Conservation (phyloP, 1,140 invertebrate species). For the Drosophila tani region DNA sequence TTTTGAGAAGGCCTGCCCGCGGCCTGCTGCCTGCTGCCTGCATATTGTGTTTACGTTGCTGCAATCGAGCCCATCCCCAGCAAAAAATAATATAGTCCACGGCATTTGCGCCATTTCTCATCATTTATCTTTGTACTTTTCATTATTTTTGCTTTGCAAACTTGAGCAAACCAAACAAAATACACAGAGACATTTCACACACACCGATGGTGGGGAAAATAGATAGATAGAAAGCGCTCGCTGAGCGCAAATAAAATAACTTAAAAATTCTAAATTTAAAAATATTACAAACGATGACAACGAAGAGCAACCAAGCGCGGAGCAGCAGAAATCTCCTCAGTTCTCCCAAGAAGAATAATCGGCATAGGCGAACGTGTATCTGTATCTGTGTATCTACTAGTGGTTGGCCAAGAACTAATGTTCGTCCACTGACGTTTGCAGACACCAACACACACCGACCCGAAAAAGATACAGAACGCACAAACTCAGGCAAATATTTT, state of each 20-base stretch:
- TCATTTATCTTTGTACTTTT: neutral
- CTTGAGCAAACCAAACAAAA: constrained; percentile 72
- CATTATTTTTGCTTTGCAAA: constrained; percentile 50
- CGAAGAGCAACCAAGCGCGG: constrained; percentile 69
- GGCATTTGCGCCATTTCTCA: constrained; percentile 67
- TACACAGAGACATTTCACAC: constrained; percentile 39
- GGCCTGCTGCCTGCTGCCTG: constrained; percentile 27
- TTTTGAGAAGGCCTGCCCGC: constrained; percentile 31
- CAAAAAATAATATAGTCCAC: constrained; percentile 51
- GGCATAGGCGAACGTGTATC: constrained; percentile 34
- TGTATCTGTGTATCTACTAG: constrained; percentile 55
- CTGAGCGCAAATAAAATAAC: constrained; percentile 77
- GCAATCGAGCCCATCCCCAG: constrained; percentile 58
- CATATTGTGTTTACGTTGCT: constrained; percentile 80
- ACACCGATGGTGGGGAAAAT: constrained; percentile 16
- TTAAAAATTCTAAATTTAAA: constrained; percentile 83
- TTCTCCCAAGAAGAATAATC: constrained; percentile 39
- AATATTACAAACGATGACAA: constrained; percentile 83
- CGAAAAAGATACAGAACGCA: constrained; percentile 53
- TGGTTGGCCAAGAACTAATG: constrained; percentile 44
- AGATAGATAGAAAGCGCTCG: constrained; percentile 56
- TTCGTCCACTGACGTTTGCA: constrained; percentile 77
- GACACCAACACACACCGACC: constrained; percentile 50
- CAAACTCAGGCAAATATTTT: constrained; percentile 74
- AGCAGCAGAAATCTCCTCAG: constrained; percentile 48